Evolutionary conservation across 35 echinoderm and acorn worm species (phyloP), one percentile per base, ranked within the genome.

Genomic region (Heliocidaris tuberculata): DNA sequence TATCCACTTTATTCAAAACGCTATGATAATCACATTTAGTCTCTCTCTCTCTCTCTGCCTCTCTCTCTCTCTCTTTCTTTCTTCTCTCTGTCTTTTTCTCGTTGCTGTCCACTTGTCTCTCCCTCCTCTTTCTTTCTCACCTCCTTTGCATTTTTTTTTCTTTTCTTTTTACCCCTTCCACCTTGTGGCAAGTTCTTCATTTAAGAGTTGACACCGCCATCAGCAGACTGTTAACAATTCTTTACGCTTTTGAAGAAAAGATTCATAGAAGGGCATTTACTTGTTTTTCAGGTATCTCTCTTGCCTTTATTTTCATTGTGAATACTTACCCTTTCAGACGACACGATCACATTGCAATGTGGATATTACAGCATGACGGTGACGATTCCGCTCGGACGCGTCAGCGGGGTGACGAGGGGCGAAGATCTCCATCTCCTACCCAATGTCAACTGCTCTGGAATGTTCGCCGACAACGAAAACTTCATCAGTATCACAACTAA

Each of bases 361-460:
- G 87, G 47, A 31, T 5, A 32, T 48, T 48, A n/a, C 87, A 89
- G 87, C 87, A 89, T 89, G 87, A 48, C 87, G 5, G 31, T 89
- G 47, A 89, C 31, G 31, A 42, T 89, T 9, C 87, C 87, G 12
- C 12, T 89, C 5, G 29, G 11, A 7, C 87, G 7, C 15, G 31
- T 48, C 24, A 30, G 87, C 17, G 87, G 32, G 19, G 29, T 32
- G 31, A 89, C 30, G 31, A 32, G 19, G 6, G 87, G 31, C 9
- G 87, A 89, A 13, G 87, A 89, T n/a, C 87, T 89, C 2, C 32
- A 89, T 89, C 87, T 89, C 87, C 32, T 89, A 48, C 9, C 29
- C 17, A 30, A 89, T 24, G 87, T 31, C 31, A 32, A 32, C 31
- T 89, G 87, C 47, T 21, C 47, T 9, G 87, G 87, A 15, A 48